phyloP scores from a whole-genome alignment of 2,888 invertebrate species.

The Trichacis sp. region DNA sequence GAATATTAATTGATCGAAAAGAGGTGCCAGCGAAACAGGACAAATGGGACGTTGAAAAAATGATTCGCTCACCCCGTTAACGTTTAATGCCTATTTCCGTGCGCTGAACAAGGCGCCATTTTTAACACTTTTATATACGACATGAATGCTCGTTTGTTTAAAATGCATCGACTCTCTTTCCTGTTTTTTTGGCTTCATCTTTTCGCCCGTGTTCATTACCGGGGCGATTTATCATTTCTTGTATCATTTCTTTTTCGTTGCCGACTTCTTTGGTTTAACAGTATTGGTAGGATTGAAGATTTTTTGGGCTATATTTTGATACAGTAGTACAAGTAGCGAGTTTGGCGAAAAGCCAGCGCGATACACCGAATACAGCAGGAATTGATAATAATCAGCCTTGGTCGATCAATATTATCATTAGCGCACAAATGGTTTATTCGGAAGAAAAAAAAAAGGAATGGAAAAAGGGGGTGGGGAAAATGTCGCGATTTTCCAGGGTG shows the following conservation, averaged over 20 bases:
- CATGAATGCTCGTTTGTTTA: background rate
- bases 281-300: no score
- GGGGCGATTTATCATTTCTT: background rate
- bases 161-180: background rate
- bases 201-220: background rate
- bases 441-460: no score
- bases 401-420: conserved; percentile 45
- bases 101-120: background rate
- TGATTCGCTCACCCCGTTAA: no score
- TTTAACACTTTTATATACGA: conserved; percentile 10
- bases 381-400: conserved; percentile 44
- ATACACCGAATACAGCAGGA: conserved; percentile 39
- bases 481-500: no score
- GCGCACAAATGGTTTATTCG: conserved; percentile 37
- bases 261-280: no score
- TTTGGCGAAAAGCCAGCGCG: conserved; percentile 33
- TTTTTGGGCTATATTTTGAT: conserved; percentile 42
- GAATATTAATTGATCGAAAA: conserved; percentile 43
- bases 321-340: conserved; percentile 39
- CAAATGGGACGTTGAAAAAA: background rate
- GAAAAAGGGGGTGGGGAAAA: no score
- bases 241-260: conserved; percentile 6
- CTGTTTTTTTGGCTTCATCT: background rate
- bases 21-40: conserved; percentile 20
- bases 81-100: background rate